Evolutionary conservation across 2,888 invertebrate genomes (phyloP), one percentile per base, ranked within the genome.

Genomic region (Sympetrum striolatum): DNA sequence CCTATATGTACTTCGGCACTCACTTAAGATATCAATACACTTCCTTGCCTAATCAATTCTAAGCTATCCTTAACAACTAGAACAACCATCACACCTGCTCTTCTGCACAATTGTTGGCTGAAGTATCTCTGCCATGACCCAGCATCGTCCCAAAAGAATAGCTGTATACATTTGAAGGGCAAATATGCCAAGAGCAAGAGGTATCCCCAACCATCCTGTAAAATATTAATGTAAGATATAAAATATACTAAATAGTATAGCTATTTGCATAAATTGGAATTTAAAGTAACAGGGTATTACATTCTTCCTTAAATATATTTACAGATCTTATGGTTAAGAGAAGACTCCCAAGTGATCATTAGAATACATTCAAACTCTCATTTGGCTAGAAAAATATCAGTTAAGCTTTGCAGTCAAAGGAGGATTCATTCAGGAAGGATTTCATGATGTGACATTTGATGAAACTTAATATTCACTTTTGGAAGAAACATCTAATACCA

Each of bases 141-240:
- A 98, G 93, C 97, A 96, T 92, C 96, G 95, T 0, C 98, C 97
- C 31, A 98, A 94, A 73, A 98, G 94, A 58, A 96, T 95, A 0
- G 98, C 98, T 0, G 98, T 98, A 93, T 98, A 98, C 90, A 97
- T 95, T 94, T 98, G 97, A 82, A 97, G 93, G 0, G 95, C 94
- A 91, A 97, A 95, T 80, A 97, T 96, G 3, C 95, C 93, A 53
- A 96, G 91, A 80, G 97, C 96, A 91, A 97, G 92, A 0, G 97
- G 95, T 53, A 97, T 94, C 0, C 97, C 97, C 92, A 96, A 95
- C 92, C 96, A 94, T 90, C 97, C 97, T 97, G 91, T 91, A 93
- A 93, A 81, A 90, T 91, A 91, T 81, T 2, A 1, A 48, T 15
- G 8, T 15, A 48, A 48, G 12, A 53, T 53, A 53, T 18, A 18